phyloP scores from a whole-genome alignment of 2,888 invertebrate genomes.

The Pyralis farinalis region DNA sequence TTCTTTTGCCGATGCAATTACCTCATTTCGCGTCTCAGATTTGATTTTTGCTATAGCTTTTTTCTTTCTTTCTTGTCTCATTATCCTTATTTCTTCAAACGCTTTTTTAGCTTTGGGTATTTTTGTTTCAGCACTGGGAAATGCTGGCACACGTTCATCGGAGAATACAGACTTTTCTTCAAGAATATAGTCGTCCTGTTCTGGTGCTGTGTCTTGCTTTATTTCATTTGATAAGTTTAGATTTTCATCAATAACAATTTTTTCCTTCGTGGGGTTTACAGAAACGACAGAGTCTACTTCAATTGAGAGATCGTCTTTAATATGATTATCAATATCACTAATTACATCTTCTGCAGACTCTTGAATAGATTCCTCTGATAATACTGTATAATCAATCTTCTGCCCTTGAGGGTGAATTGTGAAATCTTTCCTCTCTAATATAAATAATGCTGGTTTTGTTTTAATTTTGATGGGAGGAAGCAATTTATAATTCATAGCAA shows the following conservation, averaged over 20 bases:
- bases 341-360: conserved; percentile 19
- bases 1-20: conserved; percentile 73
- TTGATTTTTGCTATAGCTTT: conserved; percentile 72
- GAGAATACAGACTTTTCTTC: conserved; percentile 15
- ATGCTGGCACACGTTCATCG: conserved; percentile 18
- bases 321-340: conserved; percentile 19
- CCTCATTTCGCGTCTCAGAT: conserved; percentile 67
- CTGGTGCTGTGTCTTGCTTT: conserved; percentile 10
- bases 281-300: conserved; percentile 11
- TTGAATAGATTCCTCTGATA: conserved; percentile 15
- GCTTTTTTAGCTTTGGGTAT: conserved; percentile 44
- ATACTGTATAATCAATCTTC: conserved; percentile 9
- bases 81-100: conserved; percentile 47
- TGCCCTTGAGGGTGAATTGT: conserved; percentile 59
- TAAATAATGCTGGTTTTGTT: conserved; percentile 90
- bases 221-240: too few relatives aligned
- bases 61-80: conserved; percentile 59
- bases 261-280: conserved; percentile 6
- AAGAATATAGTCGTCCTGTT: conserved; percentile 11
- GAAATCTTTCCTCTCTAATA: conserved; percentile 85
- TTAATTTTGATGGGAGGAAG: conserved; percentile 90
- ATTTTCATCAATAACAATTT: conserved; percentile 18
- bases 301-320: conserved; percentile 5
- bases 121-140: conserved; percentile 24
- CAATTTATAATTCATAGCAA: conserved; percentile 88